Percentiles rank a stretch among this genome's conserved stretches.
These are phyloP conservation scores for Pachyramphus minor DNA, from an alignment of 2,113 vertebrate genomes.

Conservation along the genomic window DNA sequence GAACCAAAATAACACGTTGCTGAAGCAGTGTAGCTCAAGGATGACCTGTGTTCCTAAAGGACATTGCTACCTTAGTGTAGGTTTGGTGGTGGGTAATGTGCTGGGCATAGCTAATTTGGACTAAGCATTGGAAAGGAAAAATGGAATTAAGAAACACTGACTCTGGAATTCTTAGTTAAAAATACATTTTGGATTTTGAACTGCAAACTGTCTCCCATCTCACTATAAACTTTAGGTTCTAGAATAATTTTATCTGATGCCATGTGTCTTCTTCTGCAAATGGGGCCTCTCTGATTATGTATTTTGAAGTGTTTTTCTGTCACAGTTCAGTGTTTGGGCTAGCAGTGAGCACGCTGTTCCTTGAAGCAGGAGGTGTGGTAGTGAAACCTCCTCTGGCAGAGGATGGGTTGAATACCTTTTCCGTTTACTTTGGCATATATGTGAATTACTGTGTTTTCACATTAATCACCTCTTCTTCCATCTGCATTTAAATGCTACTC, in stretches of 20 bases:
- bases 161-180: background rate
- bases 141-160: background rate
- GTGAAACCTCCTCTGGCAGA: background rate
- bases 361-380: background rate
- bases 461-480: background rate
- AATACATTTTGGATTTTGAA: background rate
- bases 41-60: background rate
- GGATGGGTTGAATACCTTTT: background rate
- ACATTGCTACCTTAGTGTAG: background rate
- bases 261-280: background rate
- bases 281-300: background rate
- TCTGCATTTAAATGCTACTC: background rate
- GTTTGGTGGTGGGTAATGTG: background rate
- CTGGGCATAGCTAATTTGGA: background rate
- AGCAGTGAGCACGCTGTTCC: background rate
- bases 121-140: background rate
- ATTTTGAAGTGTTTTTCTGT: background rate
- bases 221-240: background rate
- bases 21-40: background rate
- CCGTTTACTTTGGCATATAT: background rate
- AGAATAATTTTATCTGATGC: background rate
- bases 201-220: background rate
- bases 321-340: background rate
- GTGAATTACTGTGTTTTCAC: background rate
- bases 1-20: background rate